These are phyloP conservation scores for Homalodisca vitripennis DNA, from an alignment of 1,140 invertebrate species.

Conservation along the genomic window DNA sequence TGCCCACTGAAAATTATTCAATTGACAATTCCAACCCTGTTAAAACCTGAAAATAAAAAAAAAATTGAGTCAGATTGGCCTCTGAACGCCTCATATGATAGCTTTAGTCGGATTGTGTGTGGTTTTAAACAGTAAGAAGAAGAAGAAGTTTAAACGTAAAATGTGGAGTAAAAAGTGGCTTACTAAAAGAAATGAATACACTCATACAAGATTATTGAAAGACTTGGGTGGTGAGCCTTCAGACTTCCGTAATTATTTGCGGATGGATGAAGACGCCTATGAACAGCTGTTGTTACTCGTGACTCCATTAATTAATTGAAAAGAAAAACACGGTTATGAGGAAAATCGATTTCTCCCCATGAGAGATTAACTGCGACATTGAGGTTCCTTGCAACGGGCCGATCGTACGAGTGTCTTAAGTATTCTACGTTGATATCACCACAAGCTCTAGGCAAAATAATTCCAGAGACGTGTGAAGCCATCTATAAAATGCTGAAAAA, in stretches of 20 bases:
- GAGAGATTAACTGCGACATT: conserved; percentile 46
- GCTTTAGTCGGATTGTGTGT: background rate
- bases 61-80: too few relatives aligned
- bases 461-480: too few relatives aligned
- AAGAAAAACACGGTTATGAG: conserved; percentile 48
- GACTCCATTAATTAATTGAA: conserved; percentile 42
- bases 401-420: conserved; percentile 45
- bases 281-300: conserved; percentile 32
- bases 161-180: conserved; percentile 14
- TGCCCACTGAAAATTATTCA: too few relatives aligned
- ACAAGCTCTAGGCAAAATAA: too few relatives aligned
- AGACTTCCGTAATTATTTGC: conserved; percentile 41
- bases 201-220: conserved; percentile 20
- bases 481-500: too few relatives aligned
- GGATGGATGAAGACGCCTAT: conserved; percentile 43
- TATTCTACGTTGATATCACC: conserved; percentile 44
- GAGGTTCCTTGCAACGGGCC: conserved; percentile 46
- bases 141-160: conserved; percentile 23
- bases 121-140: conserved; percentile 17
- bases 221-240: conserved; percentile 35
- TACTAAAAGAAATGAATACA: conserved; percentile 17
- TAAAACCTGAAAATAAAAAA: too few relatives aligned
- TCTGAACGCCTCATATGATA: too few relatives aligned
- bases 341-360: conserved; percentile 44
- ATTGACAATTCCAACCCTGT: too few relatives aligned